These are phyloP conservation scores for Bombus terrestris DNA, from an alignment of 1,140 invertebrate species.

Conservation along the genomic window DNA sequence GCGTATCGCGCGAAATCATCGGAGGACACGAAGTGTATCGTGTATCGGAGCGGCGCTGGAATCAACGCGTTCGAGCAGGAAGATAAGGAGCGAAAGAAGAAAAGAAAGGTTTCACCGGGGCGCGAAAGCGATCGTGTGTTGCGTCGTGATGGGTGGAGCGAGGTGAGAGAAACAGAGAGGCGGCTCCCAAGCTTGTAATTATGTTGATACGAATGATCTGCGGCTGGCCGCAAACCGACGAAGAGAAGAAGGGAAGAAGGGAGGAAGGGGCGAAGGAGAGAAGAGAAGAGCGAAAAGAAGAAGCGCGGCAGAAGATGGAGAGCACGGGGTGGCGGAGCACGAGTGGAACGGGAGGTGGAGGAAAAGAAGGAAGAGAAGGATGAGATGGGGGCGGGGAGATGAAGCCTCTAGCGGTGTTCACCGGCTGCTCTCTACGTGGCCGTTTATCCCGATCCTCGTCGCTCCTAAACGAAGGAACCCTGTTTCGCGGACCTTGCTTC, in stretches of 20 bases:
- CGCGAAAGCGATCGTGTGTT: conserved; percentile 77
- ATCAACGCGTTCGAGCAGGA: background rate
- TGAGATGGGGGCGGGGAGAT: conserved; percentile 20
- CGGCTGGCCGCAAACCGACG: conserved; percentile 78
- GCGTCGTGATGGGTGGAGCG: conserved; percentile 82
- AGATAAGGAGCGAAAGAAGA: conserved; percentile 32
- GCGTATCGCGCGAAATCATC: conserved; percentile 33
- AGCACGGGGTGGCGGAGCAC: too few relatives aligned
- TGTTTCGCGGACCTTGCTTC: conserved; percentile 15
- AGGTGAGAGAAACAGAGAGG: conserved; percentile 82
- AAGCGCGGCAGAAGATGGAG: too few relatives aligned
- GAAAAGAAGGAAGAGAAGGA: conserved; percentile 26
- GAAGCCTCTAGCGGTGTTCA: conserved; percentile 78
- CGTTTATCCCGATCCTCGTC: conserved; percentile 28
- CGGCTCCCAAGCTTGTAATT: conserved; percentile 83
- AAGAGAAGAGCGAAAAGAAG: conserved; percentile 19
- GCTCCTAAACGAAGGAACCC: conserved; percentile 2
- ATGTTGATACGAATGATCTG: conserved; percentile 83
- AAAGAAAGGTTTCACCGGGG: conserved; percentile 60
- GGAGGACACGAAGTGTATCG: conserved; percentile 41
- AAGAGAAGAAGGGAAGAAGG: conserved; percentile 36
- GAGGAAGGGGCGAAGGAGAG: background rate
- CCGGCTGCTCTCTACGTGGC: conserved; percentile 69
- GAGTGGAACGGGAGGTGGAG: conserved; percentile 14
- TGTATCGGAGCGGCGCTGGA: conserved; percentile 15